Evolutionary conservation across 2,888 invertebrate genomes (phyloP).

Genomic region (Polymixis flavicincta): DNA sequence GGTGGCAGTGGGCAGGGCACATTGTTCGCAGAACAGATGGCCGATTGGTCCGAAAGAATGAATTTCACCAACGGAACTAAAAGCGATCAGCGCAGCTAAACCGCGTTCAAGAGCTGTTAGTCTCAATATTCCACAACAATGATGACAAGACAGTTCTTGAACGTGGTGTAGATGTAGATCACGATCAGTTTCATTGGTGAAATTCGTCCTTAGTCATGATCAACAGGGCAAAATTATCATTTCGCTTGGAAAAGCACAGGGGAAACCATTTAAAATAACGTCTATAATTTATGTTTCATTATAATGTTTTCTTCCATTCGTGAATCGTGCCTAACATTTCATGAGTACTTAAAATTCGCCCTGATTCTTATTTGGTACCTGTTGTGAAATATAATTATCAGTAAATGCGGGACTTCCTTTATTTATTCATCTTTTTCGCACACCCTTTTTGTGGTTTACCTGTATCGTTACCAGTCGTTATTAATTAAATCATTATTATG

Average conservation of each 20-base stretch:
- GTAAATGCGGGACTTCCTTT: neutral
- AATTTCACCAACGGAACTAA: neutral
- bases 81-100: neutral
- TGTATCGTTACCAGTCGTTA: constrained; percentile 14
- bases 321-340: no score
- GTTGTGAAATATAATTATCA: neutral
- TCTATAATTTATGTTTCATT: no score
- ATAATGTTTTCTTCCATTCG: no score
- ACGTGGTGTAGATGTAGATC: no score
- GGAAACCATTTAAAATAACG: no score
- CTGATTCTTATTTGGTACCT: neutral
- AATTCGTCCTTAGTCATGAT: no score
- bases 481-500: constrained; percentile 27
- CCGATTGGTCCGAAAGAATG: neutral
- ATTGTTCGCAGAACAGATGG: neutral
- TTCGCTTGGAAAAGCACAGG: no score
- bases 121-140: no score
- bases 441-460: neutral
- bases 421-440: neutral
- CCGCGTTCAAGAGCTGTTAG: no score
- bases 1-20: neutral
- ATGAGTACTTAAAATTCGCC: neutral
- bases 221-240: no score
- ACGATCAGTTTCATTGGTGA: no score
- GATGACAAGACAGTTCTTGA: no score